Percentiles rank a stretch among this genome's conserved stretches.
These are phyloP conservation scores for Polypterus bichir DNA, from an alignment of 2,113 vertebrate genomes.

Conservation along the genomic window DNA sequence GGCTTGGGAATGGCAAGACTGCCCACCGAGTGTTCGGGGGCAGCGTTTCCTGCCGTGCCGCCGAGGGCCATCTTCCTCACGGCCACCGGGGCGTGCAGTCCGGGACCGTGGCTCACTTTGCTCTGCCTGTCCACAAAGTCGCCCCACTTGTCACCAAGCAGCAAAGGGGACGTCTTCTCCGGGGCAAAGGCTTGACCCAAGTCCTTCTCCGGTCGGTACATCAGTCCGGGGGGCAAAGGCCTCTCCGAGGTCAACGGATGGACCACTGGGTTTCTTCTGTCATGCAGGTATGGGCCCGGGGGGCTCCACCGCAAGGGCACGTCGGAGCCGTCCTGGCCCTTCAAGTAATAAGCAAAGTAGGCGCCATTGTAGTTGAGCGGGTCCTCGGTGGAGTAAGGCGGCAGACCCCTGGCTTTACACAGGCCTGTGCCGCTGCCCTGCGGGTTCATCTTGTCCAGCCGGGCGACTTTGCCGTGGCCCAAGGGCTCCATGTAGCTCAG, in stretches of 20 bases:
- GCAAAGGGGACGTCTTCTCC: slow-evolving; percentile 31
- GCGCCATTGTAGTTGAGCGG: slow-evolving; percentile 49
- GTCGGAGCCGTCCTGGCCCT: slow-evolving; percentile 32
- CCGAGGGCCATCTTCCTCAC: slow-evolving; percentile 27
- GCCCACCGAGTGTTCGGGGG: slow-evolving; percentile 30
- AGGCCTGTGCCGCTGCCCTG: slow-evolving; percentile 20
- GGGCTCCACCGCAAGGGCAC: slow-evolving; percentile 42
- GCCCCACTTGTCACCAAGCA: slow-evolving; percentile 33
- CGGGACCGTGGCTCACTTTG: slow-evolving; percentile 21
- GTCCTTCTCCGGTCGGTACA: slow-evolving; percentile 39
- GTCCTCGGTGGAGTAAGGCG: slow-evolving; percentile 31
- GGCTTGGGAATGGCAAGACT: slow-evolving; percentile 63
- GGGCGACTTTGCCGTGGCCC: slow-evolving; percentile 54
- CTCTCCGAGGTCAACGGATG: slow-evolving; percentile 35
- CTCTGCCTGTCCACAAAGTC: slow-evolving; percentile 32
- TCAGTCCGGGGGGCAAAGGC: slow-evolving; percentile 28
- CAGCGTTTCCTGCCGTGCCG: slow-evolving; percentile 17
- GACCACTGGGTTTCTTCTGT: slow-evolving; percentile 29
- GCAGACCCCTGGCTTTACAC: slow-evolving; percentile 31
- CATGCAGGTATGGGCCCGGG: slow-evolving; percentile 24
- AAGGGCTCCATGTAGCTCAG: slow-evolving; percentile 37
- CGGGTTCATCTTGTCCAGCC: slow-evolving; percentile 30
- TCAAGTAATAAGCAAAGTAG: slow-evolving; percentile 57
- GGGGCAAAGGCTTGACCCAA: background rate
- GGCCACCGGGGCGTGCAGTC: slow-evolving; percentile 17